A percentile compares a stretch with the other conserved stretches of the same genome.
Conservation (phyloP, 2,113 vertebrate genomes). For the Seriola quinqueradiata region DNA sequence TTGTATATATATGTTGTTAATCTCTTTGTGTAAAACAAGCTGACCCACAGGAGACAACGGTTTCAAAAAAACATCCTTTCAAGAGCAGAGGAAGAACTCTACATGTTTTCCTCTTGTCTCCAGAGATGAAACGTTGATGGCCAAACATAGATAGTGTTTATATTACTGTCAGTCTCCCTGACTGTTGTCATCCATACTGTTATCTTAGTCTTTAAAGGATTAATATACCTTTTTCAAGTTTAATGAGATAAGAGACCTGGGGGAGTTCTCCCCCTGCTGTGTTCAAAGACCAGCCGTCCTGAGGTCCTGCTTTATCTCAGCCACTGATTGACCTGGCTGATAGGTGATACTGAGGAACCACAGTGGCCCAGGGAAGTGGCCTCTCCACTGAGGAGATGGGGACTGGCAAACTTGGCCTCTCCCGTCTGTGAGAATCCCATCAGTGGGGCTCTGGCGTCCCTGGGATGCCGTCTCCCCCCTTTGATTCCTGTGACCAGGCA, state of each 20-base stretch:
- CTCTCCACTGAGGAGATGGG: slow-evolving; percentile 72
- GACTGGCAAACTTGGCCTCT: slow-evolving; percentile 82
- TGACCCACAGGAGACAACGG: neutral
- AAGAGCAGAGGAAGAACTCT: slow-evolving; percentile 33
- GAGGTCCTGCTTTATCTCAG: slow-evolving; percentile 93
- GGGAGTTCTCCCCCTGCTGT: slow-evolving; percentile 84
- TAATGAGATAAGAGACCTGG: slow-evolving; percentile 93
- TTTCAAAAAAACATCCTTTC: slow-evolving; percentile 15
- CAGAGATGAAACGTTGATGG: slow-evolving; percentile 66
- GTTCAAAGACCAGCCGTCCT: slow-evolving; percentile 89
- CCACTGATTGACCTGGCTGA: slow-evolving; percentile 90
- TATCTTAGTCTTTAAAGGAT: slow-evolving; percentile 88
- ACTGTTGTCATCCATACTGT: slow-evolving; percentile 76
- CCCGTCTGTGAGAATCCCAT: slow-evolving; percentile 70
- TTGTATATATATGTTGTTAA: neutral
- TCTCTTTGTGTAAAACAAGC: neutral
- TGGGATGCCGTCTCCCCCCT: slow-evolving; percentile 57
- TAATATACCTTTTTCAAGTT: slow-evolving; percentile 93
- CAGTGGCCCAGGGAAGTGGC: slow-evolving; percentile 86
- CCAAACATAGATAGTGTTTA: slow-evolving; percentile 67
- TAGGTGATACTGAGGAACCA: slow-evolving; percentile 90
- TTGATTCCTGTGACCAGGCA: slow-evolving; percentile 69
- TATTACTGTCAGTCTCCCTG: slow-evolving; percentile 75
- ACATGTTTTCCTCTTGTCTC: slow-evolving; percentile 45
- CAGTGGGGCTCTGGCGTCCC: slow-evolving; percentile 49